Evolutionary conservation across 2,113 vertebrate genomes (phyloP).

Genomic region (Ciconia stormi): DNA sequence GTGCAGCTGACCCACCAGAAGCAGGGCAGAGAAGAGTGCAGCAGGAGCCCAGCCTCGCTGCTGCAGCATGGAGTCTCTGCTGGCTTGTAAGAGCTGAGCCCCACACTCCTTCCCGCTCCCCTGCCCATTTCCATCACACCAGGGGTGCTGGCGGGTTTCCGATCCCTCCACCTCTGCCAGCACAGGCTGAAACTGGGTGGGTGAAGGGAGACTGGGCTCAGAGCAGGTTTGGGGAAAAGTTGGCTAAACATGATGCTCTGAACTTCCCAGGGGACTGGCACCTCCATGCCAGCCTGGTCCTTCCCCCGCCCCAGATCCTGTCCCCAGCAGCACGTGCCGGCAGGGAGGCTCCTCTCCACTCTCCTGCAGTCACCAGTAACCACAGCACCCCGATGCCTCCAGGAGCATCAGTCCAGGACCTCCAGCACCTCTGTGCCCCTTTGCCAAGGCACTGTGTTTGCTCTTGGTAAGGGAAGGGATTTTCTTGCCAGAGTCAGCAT

Average conservation of each 20-base stretch:
- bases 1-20: background rate
- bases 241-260: background rate
- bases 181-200: background rate
- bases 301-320: background rate
- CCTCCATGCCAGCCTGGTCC: background rate
- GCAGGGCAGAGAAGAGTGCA: rapidly evolving
- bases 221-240: rapidly evolving
- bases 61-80: background rate
- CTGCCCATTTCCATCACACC: background rate
- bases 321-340: rapidly evolving
- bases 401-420: background rate
- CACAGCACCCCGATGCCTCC: background rate
- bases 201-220: background rate
- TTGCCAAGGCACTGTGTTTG: background rate
- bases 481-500: background rate
- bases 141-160: background rate
- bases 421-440: background rate
- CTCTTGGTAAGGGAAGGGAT: background rate
- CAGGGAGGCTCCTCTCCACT: background rate
- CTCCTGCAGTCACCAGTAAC: background rate
- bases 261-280: background rate
- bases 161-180: background rate
- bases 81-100: background rate
- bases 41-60: background rate
- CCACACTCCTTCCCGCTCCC: background rate